Evolutionary conservation across 2,113 vertebrate genomes (phyloP).

Genomic region (Puntigrus tetrazona): DNA sequence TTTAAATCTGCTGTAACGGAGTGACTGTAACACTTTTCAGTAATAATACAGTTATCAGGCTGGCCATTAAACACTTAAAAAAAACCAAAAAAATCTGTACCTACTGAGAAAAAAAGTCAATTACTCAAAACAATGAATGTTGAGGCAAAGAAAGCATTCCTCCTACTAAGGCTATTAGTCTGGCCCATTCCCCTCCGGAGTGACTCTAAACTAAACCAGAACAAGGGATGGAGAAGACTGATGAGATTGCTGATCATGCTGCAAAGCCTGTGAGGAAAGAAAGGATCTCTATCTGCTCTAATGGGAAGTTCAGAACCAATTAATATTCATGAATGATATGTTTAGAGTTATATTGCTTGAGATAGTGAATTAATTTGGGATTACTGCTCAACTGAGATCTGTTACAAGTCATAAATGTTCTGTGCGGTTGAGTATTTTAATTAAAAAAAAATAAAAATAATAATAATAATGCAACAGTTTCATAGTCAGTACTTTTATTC

Average conservation of each 20-base stretch:
- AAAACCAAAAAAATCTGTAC: background rate
- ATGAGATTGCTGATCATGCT: slow-evolving; percentile 27
- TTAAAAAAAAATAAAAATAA: background rate
- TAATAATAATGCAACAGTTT: background rate
- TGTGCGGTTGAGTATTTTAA: too few species aligned
- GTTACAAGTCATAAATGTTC: too few species aligned
- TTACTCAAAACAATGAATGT: slow-evolving; percentile 38
- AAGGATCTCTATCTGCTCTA: slow-evolving; percentile 27
- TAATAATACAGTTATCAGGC: background rate
- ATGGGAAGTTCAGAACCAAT: slow-evolving; percentile 11
- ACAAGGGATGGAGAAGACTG: slow-evolving; percentile 20
- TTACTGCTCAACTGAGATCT: background rate
- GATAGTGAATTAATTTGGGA: background rate
- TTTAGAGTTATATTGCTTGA: background rate
- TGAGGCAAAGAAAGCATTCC: background rate
- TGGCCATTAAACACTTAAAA: background rate
- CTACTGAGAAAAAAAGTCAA: slow-evolving; percentile 17
- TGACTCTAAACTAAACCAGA: slow-evolving; percentile 27
- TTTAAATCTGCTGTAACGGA: background rate
- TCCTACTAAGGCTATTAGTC: slow-evolving; percentile 40
- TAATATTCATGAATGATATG: background rate
- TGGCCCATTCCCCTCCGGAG: slow-evolving; percentile 21
- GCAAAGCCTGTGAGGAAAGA: slow-evolving; percentile 7
- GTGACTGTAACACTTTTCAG: slow-evolving; percentile 1
- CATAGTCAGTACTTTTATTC: background rate